A percentile compares a stretch with the other conserved stretches of the same genome.
These are phyloP conservation scores for Sula dactylatra DNA, from an alignment of 2,113 vertebrate species.

Conservation along the genomic window DNA sequence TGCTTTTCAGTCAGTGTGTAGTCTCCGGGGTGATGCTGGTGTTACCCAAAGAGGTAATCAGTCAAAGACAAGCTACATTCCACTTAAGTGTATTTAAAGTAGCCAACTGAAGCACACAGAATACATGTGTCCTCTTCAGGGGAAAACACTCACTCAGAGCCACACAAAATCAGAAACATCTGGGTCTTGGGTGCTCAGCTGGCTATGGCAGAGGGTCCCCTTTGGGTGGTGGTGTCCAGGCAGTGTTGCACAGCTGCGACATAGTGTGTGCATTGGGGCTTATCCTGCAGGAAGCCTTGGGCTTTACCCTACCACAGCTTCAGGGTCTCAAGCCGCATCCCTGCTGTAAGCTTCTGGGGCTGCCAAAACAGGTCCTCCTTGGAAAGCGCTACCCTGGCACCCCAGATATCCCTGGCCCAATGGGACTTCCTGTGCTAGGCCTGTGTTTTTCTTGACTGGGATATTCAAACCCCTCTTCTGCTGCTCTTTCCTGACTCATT, in stretches of 20 bases:
- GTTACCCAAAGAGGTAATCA: neutral
- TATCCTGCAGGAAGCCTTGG: neutral
- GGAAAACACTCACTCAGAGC: neutral
- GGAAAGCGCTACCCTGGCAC: neutral
- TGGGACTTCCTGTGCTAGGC: accelerated
- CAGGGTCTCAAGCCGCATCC: neutral
- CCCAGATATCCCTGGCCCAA: accelerated
- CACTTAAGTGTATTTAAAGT: neutral
- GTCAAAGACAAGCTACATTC: neutral
- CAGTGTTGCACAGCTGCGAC: accelerated
- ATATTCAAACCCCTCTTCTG: neutral
- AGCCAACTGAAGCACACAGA: neutral
- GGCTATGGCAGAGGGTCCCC: neutral
- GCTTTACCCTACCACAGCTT: neutral
- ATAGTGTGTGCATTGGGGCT: neutral
- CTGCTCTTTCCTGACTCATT: neutral
- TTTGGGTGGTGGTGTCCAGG: neutral
- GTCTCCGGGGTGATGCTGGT: neutral
- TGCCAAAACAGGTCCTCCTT: neutral
- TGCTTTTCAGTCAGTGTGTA: neutral
- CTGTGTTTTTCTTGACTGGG: accelerated
- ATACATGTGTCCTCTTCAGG: neutral
- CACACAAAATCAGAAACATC: neutral
- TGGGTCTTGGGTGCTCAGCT: neutral
- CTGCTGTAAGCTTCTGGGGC: neutral